Conservation (phyloP, 2,888 invertebrate species). For the Dasypogon diadema region DNA sequence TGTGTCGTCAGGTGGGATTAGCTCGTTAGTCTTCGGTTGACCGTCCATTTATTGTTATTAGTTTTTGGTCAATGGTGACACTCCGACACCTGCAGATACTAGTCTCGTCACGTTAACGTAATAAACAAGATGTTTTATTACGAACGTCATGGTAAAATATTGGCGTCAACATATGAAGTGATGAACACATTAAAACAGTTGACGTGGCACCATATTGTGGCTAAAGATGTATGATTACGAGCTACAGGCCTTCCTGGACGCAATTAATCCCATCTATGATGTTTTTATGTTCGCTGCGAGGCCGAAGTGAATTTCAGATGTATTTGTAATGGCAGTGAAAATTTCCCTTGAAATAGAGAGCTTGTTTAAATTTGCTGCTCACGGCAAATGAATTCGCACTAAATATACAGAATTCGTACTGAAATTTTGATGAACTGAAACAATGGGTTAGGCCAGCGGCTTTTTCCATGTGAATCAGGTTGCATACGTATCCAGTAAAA, state of each 20-base stretch:
- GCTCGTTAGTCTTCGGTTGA: slow-evolving; percentile 43
- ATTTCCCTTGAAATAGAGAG: too few species aligned
- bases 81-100: slow-evolving; percentile 9
- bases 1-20: slow-evolving; percentile 48
- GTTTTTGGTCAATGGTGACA: slow-evolving; percentile 33
- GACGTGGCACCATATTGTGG: slow-evolving; percentile 26
- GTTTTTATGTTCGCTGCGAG: not conserved
- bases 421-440: too few species aligned
- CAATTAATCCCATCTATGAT: not conserved
- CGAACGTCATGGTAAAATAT: slow-evolving; percentile 22
- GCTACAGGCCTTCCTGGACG: slow-evolving; percentile 14
- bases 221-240: slow-evolving; percentile 3
- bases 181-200: slow-evolving; percentile 46
- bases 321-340: too few species aligned
- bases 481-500: too few species aligned
- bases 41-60: slow-evolving; percentile 50
- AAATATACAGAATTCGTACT: too few species aligned
- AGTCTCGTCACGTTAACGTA: slow-evolving; percentile 46
- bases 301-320: too few species aligned
- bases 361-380: too few species aligned
- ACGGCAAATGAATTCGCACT: too few species aligned
- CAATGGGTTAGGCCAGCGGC: too few species aligned
- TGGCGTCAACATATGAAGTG: slow-evolving; percentile 26
- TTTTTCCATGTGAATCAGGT: too few species aligned
- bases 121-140: slow-evolving; percentile 41